phyloP scores from a whole-genome alignment of 2,797 vertebrate species.

The Peromyscus eremicus region DNA sequence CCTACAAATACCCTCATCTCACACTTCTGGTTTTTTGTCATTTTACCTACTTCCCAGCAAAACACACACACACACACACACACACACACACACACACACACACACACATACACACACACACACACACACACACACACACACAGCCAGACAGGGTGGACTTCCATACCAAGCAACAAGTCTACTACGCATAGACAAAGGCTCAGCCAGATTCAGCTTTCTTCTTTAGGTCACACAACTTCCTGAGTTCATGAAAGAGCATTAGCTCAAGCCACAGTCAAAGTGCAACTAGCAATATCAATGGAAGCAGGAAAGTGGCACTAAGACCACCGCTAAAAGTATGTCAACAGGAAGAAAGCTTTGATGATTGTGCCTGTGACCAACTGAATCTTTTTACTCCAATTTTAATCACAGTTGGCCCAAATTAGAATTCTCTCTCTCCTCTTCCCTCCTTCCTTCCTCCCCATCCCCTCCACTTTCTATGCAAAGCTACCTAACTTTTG shows the following conservation, averaged over 20 bases:
- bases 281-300: neutral
- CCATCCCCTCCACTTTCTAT: neutral
- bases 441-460: too few species aligned
- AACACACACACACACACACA: neutral
- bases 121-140: neutral
- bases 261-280: neutral
- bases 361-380: neutral
- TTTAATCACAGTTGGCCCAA: neutral
- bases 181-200: neutral
- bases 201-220: neutral
- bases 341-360: neutral
- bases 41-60: neutral
- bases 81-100: neutral
- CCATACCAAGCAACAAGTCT: slow-evolving; percentile 1
- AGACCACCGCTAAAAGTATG: neutral
- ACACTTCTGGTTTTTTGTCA: neutral
- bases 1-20: neutral
- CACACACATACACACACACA: neutral
- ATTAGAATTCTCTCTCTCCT: neutral
- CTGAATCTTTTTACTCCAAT: neutral
- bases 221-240: slow-evolving; percentile 1
- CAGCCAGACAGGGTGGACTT: neutral
- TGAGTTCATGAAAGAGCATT: neutral
- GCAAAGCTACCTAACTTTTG: neutral
- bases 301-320: neutral